These are phyloP conservation scores for Mus minutoides DNA, from an alignment of 2,797 vertebrate species.

Conservation along the genomic window DNA sequence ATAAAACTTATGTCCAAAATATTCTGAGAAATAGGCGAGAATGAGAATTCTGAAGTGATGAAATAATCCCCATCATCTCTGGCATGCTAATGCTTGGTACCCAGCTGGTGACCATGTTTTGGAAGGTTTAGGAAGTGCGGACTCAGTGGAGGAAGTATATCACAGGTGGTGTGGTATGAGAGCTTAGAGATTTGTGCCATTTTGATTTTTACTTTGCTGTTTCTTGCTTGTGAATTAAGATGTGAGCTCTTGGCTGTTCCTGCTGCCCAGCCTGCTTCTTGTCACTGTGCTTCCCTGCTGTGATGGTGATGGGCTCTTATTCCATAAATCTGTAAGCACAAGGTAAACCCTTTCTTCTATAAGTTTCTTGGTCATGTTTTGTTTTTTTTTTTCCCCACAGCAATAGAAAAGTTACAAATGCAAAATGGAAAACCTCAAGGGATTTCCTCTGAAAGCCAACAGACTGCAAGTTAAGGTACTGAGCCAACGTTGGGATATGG, in stretches of 20 bases:
- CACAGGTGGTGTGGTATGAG: background rate
- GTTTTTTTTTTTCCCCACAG: background rate
- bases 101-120: background rate
- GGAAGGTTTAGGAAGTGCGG: background rate
- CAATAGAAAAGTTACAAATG: background rate
- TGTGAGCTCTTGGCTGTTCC: background rate
- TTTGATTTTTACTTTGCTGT: background rate
- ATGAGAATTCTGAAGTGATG: background rate
- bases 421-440: background rate
- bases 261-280: background rate
- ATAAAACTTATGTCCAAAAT: background rate
- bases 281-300: background rate
- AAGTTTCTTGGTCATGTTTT: background rate
- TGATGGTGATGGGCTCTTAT: background rate
- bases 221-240: background rate
- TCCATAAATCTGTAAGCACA: background rate
- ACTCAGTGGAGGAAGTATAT: background rate
- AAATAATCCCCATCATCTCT: background rate
- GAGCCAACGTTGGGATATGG: background rate
- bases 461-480: background rate
- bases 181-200: background rate
- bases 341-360: background rate
- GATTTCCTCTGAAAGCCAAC: background rate
- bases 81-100: background rate
- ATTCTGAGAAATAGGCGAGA: background rate